Conservation (phyloP, 2,113 vertebrate genomes). For the Lepisosteus oculatus region DNA sequence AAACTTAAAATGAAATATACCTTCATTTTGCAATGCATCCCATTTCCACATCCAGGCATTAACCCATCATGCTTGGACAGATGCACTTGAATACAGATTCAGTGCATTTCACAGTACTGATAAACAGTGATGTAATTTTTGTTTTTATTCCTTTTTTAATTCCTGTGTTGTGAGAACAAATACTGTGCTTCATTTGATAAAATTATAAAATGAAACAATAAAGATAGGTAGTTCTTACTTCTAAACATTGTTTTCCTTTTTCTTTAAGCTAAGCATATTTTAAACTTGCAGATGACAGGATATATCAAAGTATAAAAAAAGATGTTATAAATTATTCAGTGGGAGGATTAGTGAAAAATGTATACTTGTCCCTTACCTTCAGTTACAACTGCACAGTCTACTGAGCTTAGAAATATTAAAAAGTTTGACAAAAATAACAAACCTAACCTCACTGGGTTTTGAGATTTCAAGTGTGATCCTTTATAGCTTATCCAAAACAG, state of each 20-base stretch:
- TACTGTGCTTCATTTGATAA: background rate
- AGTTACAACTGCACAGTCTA: slow-evolving; percentile 49
- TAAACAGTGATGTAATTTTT: background rate
- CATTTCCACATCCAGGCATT: too few species aligned
- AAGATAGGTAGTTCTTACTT: too few species aligned
- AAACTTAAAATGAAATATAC: too few species aligned
- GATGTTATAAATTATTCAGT: slow-evolving; percentile 64
- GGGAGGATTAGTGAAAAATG: slow-evolving; percentile 63
- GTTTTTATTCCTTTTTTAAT: background rate
- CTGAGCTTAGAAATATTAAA: slow-evolving; percentile 4
- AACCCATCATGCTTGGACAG: background rate
- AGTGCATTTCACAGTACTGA: background rate
- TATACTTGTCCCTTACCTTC: slow-evolving; percentile 53
- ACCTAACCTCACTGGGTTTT: background rate
- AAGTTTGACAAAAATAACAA: background rate
- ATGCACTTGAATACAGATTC: background rate
- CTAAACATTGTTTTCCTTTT: slow-evolving; percentile 28
- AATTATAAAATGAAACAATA: too few species aligned
- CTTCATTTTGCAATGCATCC: too few species aligned
- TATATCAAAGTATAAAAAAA: slow-evolving; percentile 62
- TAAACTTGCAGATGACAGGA: slow-evolving; percentile 52
- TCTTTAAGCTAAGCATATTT: slow-evolving; percentile 58
- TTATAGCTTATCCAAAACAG: background rate
- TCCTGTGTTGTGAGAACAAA: background rate
- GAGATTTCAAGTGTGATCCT: background rate